Conservation (phyloP, 2,113 vertebrate genomes). For the Fulica atra region DNA sequence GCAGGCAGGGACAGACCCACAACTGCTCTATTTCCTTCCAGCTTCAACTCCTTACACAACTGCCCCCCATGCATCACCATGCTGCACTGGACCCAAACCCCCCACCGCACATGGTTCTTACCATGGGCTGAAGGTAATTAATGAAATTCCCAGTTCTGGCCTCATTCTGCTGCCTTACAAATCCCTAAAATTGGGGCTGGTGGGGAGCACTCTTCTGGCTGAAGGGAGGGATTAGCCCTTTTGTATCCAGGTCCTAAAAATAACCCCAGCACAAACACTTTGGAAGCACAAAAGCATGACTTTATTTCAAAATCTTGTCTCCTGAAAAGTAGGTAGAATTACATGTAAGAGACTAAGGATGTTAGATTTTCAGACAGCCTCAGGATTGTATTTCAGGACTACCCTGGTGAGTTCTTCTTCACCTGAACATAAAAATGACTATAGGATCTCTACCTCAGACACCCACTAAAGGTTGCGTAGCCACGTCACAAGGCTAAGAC, state of each 20-base stretch:
- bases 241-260: not conserved
- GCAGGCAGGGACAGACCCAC: not conserved
- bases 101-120: not conserved
- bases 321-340: not conserved
- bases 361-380: not conserved
- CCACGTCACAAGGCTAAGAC: not conserved
- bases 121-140: not conserved
- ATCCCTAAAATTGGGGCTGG: not conserved
- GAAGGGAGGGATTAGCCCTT: not conserved
- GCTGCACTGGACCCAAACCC: not conserved
- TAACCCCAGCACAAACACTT: not conserved
- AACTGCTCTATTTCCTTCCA: not conserved
- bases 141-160: not conserved
- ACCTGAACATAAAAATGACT: not conserved
- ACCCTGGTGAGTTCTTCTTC: not conserved
- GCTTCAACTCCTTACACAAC: not conserved
- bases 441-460: not conserved
- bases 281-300: not conserved
- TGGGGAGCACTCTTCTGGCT: not conserved
- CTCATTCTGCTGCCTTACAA: not conserved
- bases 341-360: not conserved
- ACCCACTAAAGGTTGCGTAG: not conserved
- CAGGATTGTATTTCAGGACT: not conserved
- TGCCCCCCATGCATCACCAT: accelerated
- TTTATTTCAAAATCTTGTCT: not conserved